Base-by-base conservation (phyloP, 2,113 vertebrate species). In the Crotophaga sulcirostris region DNA sequence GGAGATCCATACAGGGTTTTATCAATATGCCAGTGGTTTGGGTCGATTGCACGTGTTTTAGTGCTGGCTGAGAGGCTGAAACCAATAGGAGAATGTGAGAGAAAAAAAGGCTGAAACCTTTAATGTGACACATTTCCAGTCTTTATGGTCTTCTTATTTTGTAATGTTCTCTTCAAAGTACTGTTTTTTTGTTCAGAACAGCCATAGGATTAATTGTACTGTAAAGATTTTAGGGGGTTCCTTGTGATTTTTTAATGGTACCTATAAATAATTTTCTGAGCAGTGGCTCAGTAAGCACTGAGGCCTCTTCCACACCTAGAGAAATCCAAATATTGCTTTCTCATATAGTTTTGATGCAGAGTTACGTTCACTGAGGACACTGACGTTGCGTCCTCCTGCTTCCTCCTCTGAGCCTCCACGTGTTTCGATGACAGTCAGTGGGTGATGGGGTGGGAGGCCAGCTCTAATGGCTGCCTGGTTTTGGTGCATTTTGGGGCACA, bases 391-490 rank as follows among this genome's bases (percentile, higher is more conserved):
- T 78, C 34, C 29, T 9, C 31, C 45, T 78, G 66, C 82, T 78
- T 68, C 75, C 76, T 93, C 10, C 49, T 42, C 16, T 13, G 26
- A 67, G 52, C 7, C 38, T 62, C 17, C 1, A 3, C 5, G 3
- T 1, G 0, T 72, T 82, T 58, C 0, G 0, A 8, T 40, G 68
- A 7, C 47, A 23, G 56, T 47, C 5, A 6, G 47, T 55, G 42
- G 49, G 19, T 54, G 80, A n/a, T 0, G 4, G 68, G 44, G 23
- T 45, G 24, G n/a, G 36, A 78, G 28, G 52, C 31, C 40, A 66
- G 19, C 36, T 67, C 70, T 1, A 4, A n/a, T 1, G 4, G 20
- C 44, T 4, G 4, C 26, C 66, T 42, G 16, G 21, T 25, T 89
- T 82, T 68, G 33, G 33, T 81, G 52, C 5, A 0, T 77, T 73